Conservation (phyloP, 23 tunicate species). For the Ascidia mentula region DNA sequence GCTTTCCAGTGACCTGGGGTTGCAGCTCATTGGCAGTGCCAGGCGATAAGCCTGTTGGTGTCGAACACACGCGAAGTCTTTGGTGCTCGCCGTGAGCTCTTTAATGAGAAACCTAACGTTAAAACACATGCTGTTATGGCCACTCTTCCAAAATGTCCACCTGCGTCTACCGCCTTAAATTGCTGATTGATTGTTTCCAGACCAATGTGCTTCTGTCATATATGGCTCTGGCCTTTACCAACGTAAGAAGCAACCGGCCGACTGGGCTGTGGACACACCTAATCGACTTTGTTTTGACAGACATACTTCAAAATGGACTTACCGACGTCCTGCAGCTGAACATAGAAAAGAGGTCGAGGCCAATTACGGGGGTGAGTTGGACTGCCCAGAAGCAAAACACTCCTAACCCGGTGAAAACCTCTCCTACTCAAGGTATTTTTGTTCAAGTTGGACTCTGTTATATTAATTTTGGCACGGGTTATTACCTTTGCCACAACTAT, state of each 20-base stretch:
- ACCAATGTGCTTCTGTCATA: neutral
- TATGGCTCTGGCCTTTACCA: neutral
- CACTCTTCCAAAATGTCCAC: too few species aligned
- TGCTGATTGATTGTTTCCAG: neutral
- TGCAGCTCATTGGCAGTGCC: neutral
- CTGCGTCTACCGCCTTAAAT: neutral
- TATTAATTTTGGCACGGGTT: too few species aligned
- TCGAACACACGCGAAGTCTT: too few species aligned
- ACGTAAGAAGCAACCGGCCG: neutral
- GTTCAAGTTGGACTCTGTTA: too few species aligned
- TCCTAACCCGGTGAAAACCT: neutral
- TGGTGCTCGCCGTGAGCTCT: too few species aligned
- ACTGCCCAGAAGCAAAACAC: neutral
- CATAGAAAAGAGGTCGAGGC: neutral
- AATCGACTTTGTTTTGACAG: neutral
- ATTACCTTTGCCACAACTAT: too few species aligned
- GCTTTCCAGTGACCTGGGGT: neutral
- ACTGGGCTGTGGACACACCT: neutral
- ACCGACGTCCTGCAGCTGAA: neutral
- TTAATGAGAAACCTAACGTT: too few species aligned
- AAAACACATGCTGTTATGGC: too few species aligned
- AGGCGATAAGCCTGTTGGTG: neutral
- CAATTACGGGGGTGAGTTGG: slow-evolving; percentile 1
- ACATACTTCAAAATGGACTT: neutral
- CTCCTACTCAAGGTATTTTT: too few species aligned